Evolutionary conservation across 2,113 vertebrate genomes (phyloP).

Genomic region (Corythaeola cristata): DNA sequence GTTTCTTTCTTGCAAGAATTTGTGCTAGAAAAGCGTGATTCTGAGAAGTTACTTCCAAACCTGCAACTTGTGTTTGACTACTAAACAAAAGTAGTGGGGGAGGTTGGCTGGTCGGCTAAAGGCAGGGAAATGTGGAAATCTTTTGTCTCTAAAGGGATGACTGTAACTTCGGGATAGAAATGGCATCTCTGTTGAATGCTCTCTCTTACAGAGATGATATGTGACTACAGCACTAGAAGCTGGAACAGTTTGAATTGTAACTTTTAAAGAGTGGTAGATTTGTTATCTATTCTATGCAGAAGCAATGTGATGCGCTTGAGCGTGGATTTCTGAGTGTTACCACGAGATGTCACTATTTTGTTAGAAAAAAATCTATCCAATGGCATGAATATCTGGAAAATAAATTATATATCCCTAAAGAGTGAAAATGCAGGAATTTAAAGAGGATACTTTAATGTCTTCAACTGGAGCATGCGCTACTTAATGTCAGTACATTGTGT

Average conservation of each 20-base stretch:
- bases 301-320: background rate
- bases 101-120: background rate
- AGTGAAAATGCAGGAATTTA: background rate
- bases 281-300: background rate
- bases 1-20: background rate
- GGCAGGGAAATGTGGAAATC: background rate
- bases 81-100: background rate
- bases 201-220: background rate
- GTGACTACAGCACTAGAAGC: background rate
- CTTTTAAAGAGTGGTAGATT: background rate
- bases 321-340: conserved; percentile 35
- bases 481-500: no score
- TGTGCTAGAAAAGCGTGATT: background rate
- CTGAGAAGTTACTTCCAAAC: background rate
- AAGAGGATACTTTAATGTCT: background rate
- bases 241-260: background rate
- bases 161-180: accelerated
- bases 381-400: conserved; percentile 47
- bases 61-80: background rate
- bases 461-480: background rate
- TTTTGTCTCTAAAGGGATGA: background rate
- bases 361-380: background rate
- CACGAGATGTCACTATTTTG: conserved; percentile 75
- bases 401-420: background rate
- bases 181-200: background rate